Evolutionary conservation across 2,888 invertebrate species (phyloP), one percentile per base, ranked within the genome.

Genomic region (Timandra comae): DNA sequence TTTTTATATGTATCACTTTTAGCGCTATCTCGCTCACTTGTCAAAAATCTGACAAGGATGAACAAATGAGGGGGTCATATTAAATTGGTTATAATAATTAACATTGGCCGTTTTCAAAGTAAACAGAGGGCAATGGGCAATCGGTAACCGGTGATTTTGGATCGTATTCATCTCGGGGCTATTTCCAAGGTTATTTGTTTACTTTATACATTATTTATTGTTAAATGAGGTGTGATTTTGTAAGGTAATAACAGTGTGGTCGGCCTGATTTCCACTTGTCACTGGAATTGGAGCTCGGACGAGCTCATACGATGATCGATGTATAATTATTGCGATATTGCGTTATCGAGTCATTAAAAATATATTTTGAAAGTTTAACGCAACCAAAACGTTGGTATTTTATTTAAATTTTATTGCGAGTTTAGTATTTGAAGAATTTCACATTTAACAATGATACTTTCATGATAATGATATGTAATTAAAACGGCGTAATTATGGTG

Each of bases 31-130:
- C 63, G 23, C 49, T 71, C 53, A n/a, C 40, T 35, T 24, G 6
- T 10, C 27, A 23, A 23, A 1, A 7, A 20, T 22, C 26, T 41
- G 55, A 65, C 33, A 48, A 51, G 45, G 65, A 63, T 52, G 46
- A 41, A 40, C 40, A 37, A 38, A 42, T 32, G 43, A 41, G 38
- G 44, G 46, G 61, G 65, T 69, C 63, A 75, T 72, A 73, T 61
- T 57, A 66, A 68, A 74, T 69, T 67, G 67, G 57, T 56, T 59
- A 49, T 56, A 55, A 61, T 72, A 75, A 77, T 79, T 70, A 71
- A 67, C 66, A 63, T 63, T 64, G 58, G 57, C 63, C 55, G 62
- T 52, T 61, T 24, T 68, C 64, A 66, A 69, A 71, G 72, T 68
- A 77, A 79, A 78, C 70, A 76, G 49, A 56, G 41, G 34, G 56